Evolutionary conservation across 2,888 invertebrate genomes (phyloP).

Genomic region (Spialia ferax): DNA sequence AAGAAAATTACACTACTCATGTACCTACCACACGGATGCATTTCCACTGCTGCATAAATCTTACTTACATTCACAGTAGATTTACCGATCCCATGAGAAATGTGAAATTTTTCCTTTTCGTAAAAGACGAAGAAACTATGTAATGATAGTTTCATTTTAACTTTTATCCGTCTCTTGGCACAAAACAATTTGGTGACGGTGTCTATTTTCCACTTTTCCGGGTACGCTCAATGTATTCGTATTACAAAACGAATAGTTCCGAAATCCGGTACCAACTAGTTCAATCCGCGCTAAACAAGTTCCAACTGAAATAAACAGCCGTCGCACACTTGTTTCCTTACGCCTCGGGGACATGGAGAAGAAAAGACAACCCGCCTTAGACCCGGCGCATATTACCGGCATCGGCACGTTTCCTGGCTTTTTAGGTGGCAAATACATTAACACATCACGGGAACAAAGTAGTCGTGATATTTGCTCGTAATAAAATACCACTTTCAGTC

Average conservation of each 20-base stretch:
- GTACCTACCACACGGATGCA: conserved; percentile 21
- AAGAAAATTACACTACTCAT: conserved; percentile 14
- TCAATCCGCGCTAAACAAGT: conserved; percentile 77
- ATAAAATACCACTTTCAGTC: too few species aligned
- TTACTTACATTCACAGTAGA: conserved; percentile 9
- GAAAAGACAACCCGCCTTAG: conserved; percentile 64
- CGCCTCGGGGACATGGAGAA: conserved; percentile 62
- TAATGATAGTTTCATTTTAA: neutral
- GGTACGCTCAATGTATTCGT: conserved; percentile 20
- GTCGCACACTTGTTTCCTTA: conserved; percentile 72
- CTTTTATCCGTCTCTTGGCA: neutral
- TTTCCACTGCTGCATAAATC: conserved; percentile 39
- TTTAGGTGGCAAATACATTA: too few species aligned
- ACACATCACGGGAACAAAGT: too few species aligned
- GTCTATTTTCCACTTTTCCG: conserved; percentile 13
- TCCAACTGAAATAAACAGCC: conserved; percentile 75
- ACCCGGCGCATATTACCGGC: too few species aligned
- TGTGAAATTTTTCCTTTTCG: conserved; percentile 6
- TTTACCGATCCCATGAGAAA: conserved; percentile 1
- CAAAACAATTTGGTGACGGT: neutral
- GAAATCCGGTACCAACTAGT: conserved; percentile 73
- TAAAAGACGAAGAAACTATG: neutral
- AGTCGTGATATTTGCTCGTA: too few species aligned
- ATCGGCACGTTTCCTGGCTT: too few species aligned
- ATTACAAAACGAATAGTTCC: conserved; percentile 41